A percentile compares a stretch with the other conserved stretches of the same genome.
These are phyloP conservation scores for Calycopis cecrops DNA, from an alignment of 1,140 invertebrate species.

Conservation along the genomic window DNA sequence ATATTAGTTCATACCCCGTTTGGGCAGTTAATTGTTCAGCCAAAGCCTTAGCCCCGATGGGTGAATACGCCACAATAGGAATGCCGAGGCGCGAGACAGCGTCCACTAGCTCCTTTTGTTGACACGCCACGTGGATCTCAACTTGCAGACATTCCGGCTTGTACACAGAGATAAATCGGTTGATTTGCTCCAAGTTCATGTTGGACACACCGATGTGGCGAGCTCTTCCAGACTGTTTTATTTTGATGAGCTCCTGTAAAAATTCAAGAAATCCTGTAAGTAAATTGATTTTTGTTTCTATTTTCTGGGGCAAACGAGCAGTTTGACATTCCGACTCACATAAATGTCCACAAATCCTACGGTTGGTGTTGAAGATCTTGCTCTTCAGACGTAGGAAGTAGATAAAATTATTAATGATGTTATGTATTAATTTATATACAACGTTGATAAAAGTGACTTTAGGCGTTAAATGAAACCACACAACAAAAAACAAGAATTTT, in stretches of 20 bases:
- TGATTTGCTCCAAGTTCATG: slow-evolving; percentile 82
- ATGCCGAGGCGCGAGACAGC: slow-evolving; percentile 83
- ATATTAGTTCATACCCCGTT: slow-evolving; percentile 56
- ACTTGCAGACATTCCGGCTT: slow-evolving; percentile 83
- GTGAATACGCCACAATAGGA: slow-evolving; percentile 87
- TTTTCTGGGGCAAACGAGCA: too few species aligned
- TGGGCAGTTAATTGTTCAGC: slow-evolving; percentile 61
- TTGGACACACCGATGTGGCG: slow-evolving; percentile 87
- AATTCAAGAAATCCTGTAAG: too few species aligned
- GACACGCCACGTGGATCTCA: slow-evolving; percentile 88
- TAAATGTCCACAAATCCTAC: too few species aligned
- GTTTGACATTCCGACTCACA: too few species aligned
- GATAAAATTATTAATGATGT: too few species aligned
- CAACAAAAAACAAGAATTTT: too few species aligned
- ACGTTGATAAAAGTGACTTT: too few species aligned
- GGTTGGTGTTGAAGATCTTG: too few species aligned
- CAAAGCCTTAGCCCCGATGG: slow-evolving; percentile 84
- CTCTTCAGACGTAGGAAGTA: too few species aligned
- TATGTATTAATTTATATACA: too few species aligned
- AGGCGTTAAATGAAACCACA: too few species aligned
- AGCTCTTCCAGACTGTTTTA: slow-evolving; percentile 78
- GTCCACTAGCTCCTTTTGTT: slow-evolving; percentile 83
- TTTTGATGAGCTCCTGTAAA: slow-evolving; percentile 82
- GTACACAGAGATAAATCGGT: slow-evolving; percentile 77
- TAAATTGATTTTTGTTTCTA: too few species aligned